Evolutionary conservation across 2,113 vertebrate species (phyloP).

Genomic region (Tonatia bakeri): DNA sequence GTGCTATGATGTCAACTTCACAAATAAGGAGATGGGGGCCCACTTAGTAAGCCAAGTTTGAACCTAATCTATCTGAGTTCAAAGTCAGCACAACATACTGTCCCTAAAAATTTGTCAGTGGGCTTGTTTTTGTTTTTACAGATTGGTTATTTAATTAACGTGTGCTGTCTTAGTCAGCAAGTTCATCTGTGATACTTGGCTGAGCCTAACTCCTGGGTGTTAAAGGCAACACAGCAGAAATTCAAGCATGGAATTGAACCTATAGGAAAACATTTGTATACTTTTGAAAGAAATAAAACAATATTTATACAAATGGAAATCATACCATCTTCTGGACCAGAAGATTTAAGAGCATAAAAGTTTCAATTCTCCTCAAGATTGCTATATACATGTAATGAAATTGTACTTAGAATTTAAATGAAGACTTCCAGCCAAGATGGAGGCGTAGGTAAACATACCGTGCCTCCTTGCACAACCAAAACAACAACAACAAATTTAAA

Average conservation of each 20-base stretch:
- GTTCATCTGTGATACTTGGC: background rate
- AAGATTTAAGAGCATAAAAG: background rate
- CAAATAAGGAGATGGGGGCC: background rate
- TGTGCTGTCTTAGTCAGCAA: background rate
- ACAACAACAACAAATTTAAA: too few relatives aligned
- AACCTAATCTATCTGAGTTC: background rate
- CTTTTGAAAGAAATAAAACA: conserved; percentile 33
- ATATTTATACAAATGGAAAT: background rate
- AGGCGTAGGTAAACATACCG: too few relatives aligned
- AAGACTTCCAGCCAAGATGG: too few relatives aligned
- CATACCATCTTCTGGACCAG: background rate
- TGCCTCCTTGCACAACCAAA: too few relatives aligned
- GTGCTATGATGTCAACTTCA: background rate
- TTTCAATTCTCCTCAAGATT: conserved; percentile 2
- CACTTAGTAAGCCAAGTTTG: background rate
- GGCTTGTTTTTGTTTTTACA: conserved; percentile 25
- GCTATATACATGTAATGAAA: background rate
- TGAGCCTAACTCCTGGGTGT: background rate
- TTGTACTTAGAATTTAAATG: background rate
- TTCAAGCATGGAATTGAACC: background rate
- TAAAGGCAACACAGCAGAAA: background rate
- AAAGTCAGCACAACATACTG: background rate
- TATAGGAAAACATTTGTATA: background rate
- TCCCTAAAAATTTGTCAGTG: background rate
- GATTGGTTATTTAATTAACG: conserved; percentile 32